Base-by-base conservation (phyloP, 2,113 vertebrate genomes). In the Pimephales promelas region DNA sequence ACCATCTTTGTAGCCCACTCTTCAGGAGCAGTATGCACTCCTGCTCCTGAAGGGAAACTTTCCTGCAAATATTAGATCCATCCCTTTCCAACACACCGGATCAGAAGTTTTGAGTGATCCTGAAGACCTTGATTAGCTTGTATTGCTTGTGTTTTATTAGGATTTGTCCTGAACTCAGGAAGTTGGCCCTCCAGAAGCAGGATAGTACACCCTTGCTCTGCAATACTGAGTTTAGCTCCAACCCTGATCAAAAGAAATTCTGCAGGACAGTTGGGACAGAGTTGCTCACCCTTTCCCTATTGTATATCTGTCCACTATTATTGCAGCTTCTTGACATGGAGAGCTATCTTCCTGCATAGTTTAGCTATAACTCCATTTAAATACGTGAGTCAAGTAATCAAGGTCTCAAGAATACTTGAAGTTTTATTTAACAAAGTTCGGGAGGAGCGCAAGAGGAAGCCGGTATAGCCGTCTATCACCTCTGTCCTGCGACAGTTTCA, bases 341-440 rank as follows among this genome's bases (percentile, higher is more conserved):
- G 16, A 66, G 31, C 8, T 66, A 66, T 20, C 36, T 22, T 70
- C 36, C 10, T 70, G 36, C 34, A 70, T 9, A 43, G 36, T 6
- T 70, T 13, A 11, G 66, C 36, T 70, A 70, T 10, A 36, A 36
- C 66, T 16, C 20, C 4, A 66, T 66, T 68, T 66, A 68, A 68
- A 36, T 14, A 66, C 31, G 3, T 10, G 8, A 36, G 36, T 71
- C 22, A 71, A 22, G 10, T 71, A 24, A 24, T 71, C 68, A 43
- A 43, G 22, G n/a, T 71, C 36, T 71, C 68, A 71, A 36, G 36
- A 71, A 43, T 71, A n/a, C 22, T 71, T 71, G 36, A 6, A 66
- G 45, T 47, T 47, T 47, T 47, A 47, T 47, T 47, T 47, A 47
- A 47, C 45, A 47, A 47, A 47, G 45, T 47, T 47, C 45, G 0